These are phyloP conservation scores for Asteroscopus sphinx DNA, from an alignment of 2,888 invertebrate genomes.

Conservation along the genomic window DNA sequence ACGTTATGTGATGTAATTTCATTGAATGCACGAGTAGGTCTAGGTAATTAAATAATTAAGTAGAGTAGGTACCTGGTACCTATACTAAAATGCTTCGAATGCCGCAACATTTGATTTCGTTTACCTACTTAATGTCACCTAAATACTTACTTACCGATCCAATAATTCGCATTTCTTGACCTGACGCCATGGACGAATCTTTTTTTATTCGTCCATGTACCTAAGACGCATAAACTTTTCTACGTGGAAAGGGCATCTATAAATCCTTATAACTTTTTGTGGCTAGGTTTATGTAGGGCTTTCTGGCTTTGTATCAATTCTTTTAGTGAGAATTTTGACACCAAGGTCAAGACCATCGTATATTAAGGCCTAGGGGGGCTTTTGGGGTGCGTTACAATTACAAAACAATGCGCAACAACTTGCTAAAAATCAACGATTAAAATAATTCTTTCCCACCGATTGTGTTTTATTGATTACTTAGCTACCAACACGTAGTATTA, in stretches of 20 bases:
- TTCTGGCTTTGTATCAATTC: slow-evolving; percentile 42
- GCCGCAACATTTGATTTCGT: slow-evolving; percentile 24
- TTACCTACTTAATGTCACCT: slow-evolving; percentile 50
- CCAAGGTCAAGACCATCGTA: slow-evolving; percentile 48
- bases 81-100: slow-evolving; percentile 23
- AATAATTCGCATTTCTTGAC: slow-evolving; percentile 40
- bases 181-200: too few species aligned
- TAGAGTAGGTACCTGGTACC: too few species aligned
- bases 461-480: slow-evolving; percentile 2
- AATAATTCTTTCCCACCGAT: slow-evolving; percentile 11
- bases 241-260: slow-evolving; percentile 13
- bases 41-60: slow-evolving; percentile 15
- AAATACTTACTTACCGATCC: slow-evolving; percentile 55
- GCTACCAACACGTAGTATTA: too few species aligned
- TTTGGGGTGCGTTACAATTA: slow-evolving; percentile 51
- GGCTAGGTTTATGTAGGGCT: background rate
- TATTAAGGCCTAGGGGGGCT: slow-evolving; percentile 35
- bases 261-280: slow-evolving; percentile 19
- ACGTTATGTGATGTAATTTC: background rate
- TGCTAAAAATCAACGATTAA: slow-evolving; percentile 34
- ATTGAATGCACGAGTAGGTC: background rate
- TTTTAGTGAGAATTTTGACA: slow-evolving; percentile 51
- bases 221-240: slow-evolving; percentile 17
- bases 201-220: too few species aligned
- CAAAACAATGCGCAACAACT: slow-evolving; percentile 44